Evolutionary conservation across 2,113 vertebrate genomes (phyloP).

Genomic region (Calonectris borealis): DNA sequence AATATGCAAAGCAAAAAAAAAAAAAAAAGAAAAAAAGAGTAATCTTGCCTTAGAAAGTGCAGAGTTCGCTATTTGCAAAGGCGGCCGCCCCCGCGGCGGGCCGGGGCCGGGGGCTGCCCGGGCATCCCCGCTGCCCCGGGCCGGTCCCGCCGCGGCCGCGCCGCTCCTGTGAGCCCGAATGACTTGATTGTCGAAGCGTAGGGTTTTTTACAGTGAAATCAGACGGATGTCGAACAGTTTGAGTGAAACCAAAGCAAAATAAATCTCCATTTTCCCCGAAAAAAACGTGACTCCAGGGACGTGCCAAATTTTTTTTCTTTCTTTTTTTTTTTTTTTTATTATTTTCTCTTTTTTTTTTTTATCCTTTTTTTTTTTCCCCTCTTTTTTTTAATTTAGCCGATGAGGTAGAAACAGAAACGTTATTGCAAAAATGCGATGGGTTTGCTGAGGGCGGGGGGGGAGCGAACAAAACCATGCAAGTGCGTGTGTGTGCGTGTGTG

Average conservation of each 20-base stretch:
- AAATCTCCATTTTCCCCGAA: slow-evolving; percentile 30
- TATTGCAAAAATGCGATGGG: slow-evolving; percentile 79
- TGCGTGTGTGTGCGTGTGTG: slow-evolving; percentile 27
- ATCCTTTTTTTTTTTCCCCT: neutral
- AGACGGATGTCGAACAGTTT: slow-evolving; percentile 20
- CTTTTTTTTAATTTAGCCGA: slow-evolving; percentile 62
- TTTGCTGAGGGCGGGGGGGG: slow-evolving; percentile 1
- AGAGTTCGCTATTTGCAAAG: slow-evolving; percentile 46
- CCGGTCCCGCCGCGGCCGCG: slow-evolving; percentile 2
- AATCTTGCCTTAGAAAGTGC: slow-evolving; percentile 83
- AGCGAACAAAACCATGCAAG: slow-evolving; percentile 75
- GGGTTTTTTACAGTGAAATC: slow-evolving; percentile 75
- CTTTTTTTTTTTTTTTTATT: neutral
- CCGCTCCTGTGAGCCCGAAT: slow-evolving; percentile 40
- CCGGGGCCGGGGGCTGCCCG: neutral
- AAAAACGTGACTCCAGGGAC: slow-evolving; percentile 64
- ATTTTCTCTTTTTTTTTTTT: neutral
- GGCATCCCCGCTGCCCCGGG: neutral
- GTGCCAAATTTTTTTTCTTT: slow-evolving; percentile 10
- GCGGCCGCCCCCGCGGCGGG: neutral
- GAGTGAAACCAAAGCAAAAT: slow-evolving; percentile 22
- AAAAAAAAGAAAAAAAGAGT: neutral
- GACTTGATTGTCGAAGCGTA: slow-evolving; percentile 89
- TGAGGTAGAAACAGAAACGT: slow-evolving; percentile 90
- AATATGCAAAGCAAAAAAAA: slow-evolving; percentile 24